Conservation (phyloP, 1,140 invertebrate species). For the Drosophila elegans region DNA sequence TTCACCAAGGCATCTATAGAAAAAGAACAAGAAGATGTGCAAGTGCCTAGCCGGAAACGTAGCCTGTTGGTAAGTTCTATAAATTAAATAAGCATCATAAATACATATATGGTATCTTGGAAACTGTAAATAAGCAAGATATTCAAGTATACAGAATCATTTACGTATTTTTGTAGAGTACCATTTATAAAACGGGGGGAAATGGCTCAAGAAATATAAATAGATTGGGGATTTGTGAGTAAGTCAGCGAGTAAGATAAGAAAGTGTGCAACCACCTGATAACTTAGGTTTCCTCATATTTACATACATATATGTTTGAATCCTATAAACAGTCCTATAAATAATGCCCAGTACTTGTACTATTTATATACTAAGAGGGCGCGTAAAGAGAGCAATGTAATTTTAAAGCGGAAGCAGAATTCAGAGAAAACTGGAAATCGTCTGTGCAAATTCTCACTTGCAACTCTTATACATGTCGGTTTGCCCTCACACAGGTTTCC, state of each 20-base stretch:
- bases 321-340: background rate
- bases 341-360: background rate
- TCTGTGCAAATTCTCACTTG: conserved; percentile 11
- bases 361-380: conserved; percentile 1
- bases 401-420: conserved; percentile 23
- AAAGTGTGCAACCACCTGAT: conserved; percentile 39
- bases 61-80: conserved; percentile 72
- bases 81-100: conserved; percentile 6
- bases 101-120: background rate
- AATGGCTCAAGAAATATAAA: conserved; percentile 15
- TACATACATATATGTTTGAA: conserved; percentile 1
- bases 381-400: conserved; percentile 16
- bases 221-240: conserved; percentile 27
- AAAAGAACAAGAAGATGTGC: conserved; percentile 57
- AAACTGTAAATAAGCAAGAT: background rate
- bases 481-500: conserved; percentile 28
- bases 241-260: conserved; percentile 30
- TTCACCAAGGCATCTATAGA: conserved; percentile 11
- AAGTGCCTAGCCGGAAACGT: conserved; percentile 75
- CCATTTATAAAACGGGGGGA: background rate
- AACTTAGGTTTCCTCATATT: background rate
- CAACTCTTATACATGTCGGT: conserved; percentile 19
- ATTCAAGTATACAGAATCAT: background rate
- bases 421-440: conserved; percentile 22
- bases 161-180: background rate